Evolutionary conservation across 2,113 vertebrate genomes (phyloP).

Genomic region (Microtus pennsylvanicus): DNA sequence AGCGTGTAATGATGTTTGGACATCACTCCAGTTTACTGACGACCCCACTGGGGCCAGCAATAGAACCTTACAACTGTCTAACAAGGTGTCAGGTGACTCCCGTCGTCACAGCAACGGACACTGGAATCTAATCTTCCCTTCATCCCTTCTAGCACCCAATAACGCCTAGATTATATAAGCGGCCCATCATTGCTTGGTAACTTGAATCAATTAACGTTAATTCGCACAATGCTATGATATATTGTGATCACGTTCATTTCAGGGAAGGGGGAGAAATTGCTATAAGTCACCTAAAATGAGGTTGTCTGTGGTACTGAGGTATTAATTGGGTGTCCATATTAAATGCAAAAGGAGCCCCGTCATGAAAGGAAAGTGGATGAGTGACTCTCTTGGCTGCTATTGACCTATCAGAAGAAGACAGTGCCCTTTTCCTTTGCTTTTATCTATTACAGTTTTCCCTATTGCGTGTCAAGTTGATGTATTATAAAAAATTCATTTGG

Average conservation of each 20-base stretch:
- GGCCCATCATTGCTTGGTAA: conserved; percentile 91
- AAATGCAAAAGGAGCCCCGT: conserved; percentile 96
- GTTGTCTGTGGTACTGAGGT: conserved; percentile 92
- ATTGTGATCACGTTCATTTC: conserved; percentile 92
- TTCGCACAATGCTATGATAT: conserved; percentile 92
- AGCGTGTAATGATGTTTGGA: conserved; percentile 96
- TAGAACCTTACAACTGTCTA: conserved; percentile 92
- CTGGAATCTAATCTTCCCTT: conserved; percentile 96
- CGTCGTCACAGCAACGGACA: conserved; percentile 92
- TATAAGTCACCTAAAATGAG: conserved; percentile 97
- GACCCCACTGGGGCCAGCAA: conserved; percentile 94
- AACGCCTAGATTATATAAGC: conserved; percentile 92
- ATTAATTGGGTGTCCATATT: conserved; percentile 99
- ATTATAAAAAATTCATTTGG: conserved; percentile 99
- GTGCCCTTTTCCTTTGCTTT: conserved; percentile 98
- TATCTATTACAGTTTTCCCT: conserved; percentile 98
- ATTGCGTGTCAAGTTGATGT: conserved; percentile 98
- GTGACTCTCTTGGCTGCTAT: conserved; percentile 99
- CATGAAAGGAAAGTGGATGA: conserved; percentile 95
- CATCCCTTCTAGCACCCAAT: conserved; percentile 96
- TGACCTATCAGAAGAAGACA: conserved; percentile 99
- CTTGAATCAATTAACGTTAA: conserved; percentile 97
- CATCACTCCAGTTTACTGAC: conserved; percentile 95
- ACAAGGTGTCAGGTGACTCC: conserved; percentile 91
- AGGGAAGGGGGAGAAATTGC: conserved; percentile 93